Evolutionary conservation across 64 coral and sea anemone genomes (phyloP).

Genomic region (Anthopleura sola): DNA sequence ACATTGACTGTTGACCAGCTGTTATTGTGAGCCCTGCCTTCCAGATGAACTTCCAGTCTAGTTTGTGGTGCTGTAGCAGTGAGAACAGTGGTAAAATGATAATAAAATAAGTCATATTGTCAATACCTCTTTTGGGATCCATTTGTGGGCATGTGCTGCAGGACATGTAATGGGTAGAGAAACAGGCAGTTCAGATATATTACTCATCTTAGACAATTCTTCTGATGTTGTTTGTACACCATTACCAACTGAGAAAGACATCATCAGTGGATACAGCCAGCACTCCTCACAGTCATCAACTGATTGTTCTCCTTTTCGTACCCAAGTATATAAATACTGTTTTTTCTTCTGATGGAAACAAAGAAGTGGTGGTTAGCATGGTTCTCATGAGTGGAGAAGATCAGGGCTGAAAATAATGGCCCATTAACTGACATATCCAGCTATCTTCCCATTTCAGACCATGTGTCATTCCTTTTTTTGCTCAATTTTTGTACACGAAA

Average conservation of each 20-base stretch:
- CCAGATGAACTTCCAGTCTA: too few relatives aligned
- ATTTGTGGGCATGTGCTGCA: constrained; percentile 39
- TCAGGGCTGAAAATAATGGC: neutral
- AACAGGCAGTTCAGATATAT: constrained; percentile 18
- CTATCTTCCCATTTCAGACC: too few relatives aligned
- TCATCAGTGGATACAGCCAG: constrained; percentile 62
- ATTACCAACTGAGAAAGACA: constrained; percentile 11
- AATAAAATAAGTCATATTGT: too few relatives aligned
- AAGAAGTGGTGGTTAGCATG: neutral
- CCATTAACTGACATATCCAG: too few relatives aligned
- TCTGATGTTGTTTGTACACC: neutral
- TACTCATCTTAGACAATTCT: neutral
- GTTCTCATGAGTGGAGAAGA: neutral
- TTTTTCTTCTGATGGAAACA: constrained; percentile 1
- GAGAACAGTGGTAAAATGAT: too few relatives aligned
- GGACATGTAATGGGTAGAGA: constrained; percentile 49
- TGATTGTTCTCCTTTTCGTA: constrained; percentile 38
- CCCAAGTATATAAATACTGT: constrained; percentile 30
- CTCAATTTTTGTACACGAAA: too few relatives aligned
- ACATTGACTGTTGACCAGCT: too few relatives aligned
- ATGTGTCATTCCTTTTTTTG: too few relatives aligned
- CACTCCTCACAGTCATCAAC: constrained; percentile 21
- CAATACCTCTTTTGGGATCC: constrained; percentile 17
- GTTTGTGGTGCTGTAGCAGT: too few relatives aligned
- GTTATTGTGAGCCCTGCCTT: too few relatives aligned